Evolutionary conservation across 2,797 vertebrate genomes (phyloP).

Genomic region (Leptoclinus maculatus): DNA sequence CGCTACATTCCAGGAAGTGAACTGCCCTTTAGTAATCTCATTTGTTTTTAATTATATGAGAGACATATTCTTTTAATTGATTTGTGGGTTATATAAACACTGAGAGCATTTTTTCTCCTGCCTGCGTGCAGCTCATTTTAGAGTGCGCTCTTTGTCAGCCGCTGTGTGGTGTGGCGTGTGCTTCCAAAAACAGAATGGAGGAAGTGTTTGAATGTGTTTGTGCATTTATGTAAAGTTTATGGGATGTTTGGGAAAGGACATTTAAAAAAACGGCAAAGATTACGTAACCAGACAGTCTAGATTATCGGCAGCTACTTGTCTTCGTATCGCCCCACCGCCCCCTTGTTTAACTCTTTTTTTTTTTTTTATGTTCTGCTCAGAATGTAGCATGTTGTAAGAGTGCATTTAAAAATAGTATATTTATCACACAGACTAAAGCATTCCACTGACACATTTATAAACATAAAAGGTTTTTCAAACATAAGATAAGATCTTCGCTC

Average conservation of each 20-base stretch:
- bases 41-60: slow-evolving; percentile 72
- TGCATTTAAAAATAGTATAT: background rate
- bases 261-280: background rate
- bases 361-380: background rate
- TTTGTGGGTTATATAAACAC: slow-evolving; percentile 62
- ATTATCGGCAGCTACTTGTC: slow-evolving; percentile 1
- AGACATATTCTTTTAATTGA: slow-evolving; percentile 63
- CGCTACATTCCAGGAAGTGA: slow-evolving; percentile 60
- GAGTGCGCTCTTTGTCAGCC: background rate
- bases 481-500: background rate
- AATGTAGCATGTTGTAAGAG: background rate
- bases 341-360: slow-evolving; percentile 6
- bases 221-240: slow-evolving; percentile 8
- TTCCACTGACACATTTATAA: background rate
- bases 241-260: background rate
- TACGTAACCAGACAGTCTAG: background rate
- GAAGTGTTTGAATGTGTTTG: background rate
- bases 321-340: background rate
- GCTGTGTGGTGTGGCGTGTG: slow-evolving; percentile 14
- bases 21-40: slow-evolving; percentile 46
- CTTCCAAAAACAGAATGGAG: slow-evolving; percentile 10
- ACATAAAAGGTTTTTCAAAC: background rate
- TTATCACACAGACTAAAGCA: background rate
- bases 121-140: slow-evolving; percentile 9
- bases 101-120: slow-evolving; percentile 14